Evolutionary conservation across 1,140 invertebrate genomes (phyloP).

Genomic region (Drosophila quadrilineata): DNA sequence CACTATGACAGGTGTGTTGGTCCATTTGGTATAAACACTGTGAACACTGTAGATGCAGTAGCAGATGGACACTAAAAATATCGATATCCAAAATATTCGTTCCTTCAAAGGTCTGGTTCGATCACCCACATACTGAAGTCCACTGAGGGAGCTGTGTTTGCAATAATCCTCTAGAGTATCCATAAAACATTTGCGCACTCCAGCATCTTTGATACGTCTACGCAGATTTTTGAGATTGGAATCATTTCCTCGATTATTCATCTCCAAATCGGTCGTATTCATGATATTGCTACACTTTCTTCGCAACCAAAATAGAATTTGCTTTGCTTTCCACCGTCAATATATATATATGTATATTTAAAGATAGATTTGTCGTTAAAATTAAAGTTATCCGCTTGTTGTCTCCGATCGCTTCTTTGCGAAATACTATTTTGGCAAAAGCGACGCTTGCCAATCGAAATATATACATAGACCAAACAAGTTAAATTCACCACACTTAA

Average conservation of each 20-base stretch:
- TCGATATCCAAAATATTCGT: slow-evolving; percentile 83
- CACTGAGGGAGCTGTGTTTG: slow-evolving; percentile 81
- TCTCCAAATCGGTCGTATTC: too few relatives aligned
- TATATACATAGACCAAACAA: too few relatives aligned
- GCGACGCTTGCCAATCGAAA: slow-evolving; percentile 72
- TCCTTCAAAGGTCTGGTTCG: slow-evolving; percentile 61
- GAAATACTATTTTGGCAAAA: slow-evolving; percentile 78
- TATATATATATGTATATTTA: slow-evolving; percentile 6
- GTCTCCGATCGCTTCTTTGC: slow-evolving; percentile 58
- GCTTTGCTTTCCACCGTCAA: too few relatives aligned
- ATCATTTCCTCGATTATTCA: too few relatives aligned
- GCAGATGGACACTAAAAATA: slow-evolving; percentile 82
- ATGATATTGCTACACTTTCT: too few relatives aligned
- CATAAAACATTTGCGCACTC: slow-evolving; percentile 33
- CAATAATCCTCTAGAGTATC: slow-evolving; percentile 81
- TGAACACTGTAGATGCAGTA: slow-evolving; percentile 82
- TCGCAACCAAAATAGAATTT: too few relatives aligned
- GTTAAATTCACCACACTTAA: too few relatives aligned
- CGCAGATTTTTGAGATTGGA: slow-evolving; percentile 4
- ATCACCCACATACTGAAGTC: slow-evolving; percentile 82
- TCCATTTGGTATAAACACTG: slow-evolving; percentile 83
- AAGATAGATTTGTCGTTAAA: slow-evolving; percentile 14
- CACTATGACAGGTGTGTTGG: slow-evolving; percentile 83
- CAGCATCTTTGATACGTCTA: slow-evolving; percentile 2
- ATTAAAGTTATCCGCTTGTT: slow-evolving; percentile 46